Base-by-base conservation (phyloP, 2,888 invertebrate species). In the Coenonympha glycerion region DNA sequence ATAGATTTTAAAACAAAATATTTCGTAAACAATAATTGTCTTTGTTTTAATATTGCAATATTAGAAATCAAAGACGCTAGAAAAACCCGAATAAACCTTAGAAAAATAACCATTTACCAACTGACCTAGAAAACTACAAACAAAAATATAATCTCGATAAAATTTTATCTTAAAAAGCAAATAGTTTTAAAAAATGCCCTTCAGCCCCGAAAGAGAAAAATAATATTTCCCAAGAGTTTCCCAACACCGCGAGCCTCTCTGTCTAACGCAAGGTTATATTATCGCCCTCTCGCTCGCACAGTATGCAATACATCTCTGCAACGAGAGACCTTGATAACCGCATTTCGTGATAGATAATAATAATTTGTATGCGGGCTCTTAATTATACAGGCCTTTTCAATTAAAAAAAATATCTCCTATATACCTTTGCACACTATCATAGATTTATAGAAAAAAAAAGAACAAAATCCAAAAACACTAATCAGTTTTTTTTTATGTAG, bases 341-440 rank as follows among this genome's bases (percentile, higher is more conserved):
- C 84, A 82, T 84, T 87, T 87, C 85, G 86, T 81, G 83, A 79
- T 83, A 83, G 84, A 81, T 82, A 83, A 84, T 82, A 83, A 84
- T 84, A 84, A 83, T 84, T 81, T 75, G 72, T 78, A 80, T 85
- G 80, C 80, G 80, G 84, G 83, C n/a, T n/a, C n/a, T n/a, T 76
- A 61, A 69, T 74, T 78, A 81, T 81, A 71, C 77, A 68, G 74
- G 72, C 64, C 62, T 73, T 71, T 66, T 64, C 66, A 66, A 63
- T 69, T 69, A 64, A 60, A 59, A n/a, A 59, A 61, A 66, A 70
- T 65, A 66, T 26, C 21, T n/a, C n/a, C n/a, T 28, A 34, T 54
- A 54, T 15, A 24, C 19, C 19, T 26, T 31, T n/a, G 26, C 19
- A 49, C 30, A 28, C 30, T 47, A 51, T 26, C 24, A 26, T 36